Evolutionary conservation across 2,113 vertebrate species (phyloP).

Genomic region (Atlantisia rogersi): DNA sequence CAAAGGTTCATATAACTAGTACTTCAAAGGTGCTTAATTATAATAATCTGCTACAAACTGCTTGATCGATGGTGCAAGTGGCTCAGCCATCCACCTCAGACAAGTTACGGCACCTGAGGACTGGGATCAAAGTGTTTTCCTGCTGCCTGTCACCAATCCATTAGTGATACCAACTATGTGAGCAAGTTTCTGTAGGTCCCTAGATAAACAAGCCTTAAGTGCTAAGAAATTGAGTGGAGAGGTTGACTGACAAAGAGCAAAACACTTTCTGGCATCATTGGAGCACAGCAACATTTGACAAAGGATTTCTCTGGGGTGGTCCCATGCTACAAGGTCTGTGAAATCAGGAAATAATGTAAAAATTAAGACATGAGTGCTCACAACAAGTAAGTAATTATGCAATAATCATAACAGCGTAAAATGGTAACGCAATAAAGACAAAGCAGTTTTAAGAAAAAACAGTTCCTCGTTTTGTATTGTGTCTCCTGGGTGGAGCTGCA

Average conservation of each 20-base stretch:
- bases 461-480: not conserved
- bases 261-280: conserved; percentile 20
- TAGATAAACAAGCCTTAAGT: not conserved
- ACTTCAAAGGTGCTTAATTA: conserved; percentile 31
- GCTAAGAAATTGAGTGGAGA: not conserved
- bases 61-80: not conserved
- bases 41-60: conserved; percentile 31
- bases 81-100: not conserved
- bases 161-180: not conserved
- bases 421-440: conserved; percentile 14
- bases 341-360: not conserved
- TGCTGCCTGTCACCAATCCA: not conserved
- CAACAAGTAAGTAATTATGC: conserved; percentile 18
- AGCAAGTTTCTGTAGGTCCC: not conserved
- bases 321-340: not conserved
- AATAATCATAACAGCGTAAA: not conserved
- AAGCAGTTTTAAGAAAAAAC: not conserved
- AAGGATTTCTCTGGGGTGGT: not conserved
- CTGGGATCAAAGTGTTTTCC: not conserved
- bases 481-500: not conserved
- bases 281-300: not conserved
- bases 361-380: not conserved
- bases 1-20: not conserved
- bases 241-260: conserved; percentile 1
- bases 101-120: not conserved